phyloP scores from a whole-genome alignment of 2,888 invertebrate species.

The Labia minor region DNA sequence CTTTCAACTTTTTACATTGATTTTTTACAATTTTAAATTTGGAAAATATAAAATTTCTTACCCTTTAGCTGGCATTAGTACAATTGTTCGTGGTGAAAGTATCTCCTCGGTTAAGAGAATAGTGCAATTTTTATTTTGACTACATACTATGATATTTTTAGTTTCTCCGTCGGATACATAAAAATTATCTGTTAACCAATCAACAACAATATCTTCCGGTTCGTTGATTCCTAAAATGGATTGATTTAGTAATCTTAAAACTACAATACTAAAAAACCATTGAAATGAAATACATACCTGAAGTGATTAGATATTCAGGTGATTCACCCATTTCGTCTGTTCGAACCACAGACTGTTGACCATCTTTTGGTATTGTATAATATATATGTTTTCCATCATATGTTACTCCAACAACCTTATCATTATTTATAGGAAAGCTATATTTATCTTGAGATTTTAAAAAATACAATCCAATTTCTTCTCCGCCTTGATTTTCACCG shows the following conservation, averaged over 20 bases:
- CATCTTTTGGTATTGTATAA: constrained; percentile 63
- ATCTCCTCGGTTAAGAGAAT: constrained; percentile 49
- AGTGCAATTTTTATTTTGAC: constrained; percentile 54
- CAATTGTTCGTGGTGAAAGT: constrained; percentile 57
- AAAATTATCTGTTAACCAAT: constrained; percentile 67
- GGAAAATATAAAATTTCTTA: too few relatives aligned
- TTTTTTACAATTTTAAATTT: too few relatives aligned
- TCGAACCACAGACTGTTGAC: constrained; percentile 59
- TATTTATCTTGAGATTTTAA: constrained; percentile 44
- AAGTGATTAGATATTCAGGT: constrained; percentile 42
- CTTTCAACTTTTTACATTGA: too few relatives aligned
- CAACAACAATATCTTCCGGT: constrained; percentile 65
- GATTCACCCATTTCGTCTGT: constrained; percentile 50
- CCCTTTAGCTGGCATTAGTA: constrained; percentile 56
- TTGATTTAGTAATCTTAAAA: too few relatives aligned
- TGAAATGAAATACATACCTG: constrained; percentile 31
- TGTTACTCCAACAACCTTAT: constrained; percentile 48
- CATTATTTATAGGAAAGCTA: constrained; percentile 19
- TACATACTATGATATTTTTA: constrained; percentile 63
- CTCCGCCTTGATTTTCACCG: neutral
- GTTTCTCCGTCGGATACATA: constrained; percentile 68
- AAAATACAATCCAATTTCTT: constrained; percentile 51
- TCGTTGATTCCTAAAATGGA: constrained; percentile 52
- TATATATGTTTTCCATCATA: constrained; percentile 59
- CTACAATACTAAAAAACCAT: constrained; percentile 38